Evolutionary conservation across 2,113 vertebrate species (phyloP), one percentile per base, ranked within the genome.

Genomic region (Isichthys henryi): DNA sequence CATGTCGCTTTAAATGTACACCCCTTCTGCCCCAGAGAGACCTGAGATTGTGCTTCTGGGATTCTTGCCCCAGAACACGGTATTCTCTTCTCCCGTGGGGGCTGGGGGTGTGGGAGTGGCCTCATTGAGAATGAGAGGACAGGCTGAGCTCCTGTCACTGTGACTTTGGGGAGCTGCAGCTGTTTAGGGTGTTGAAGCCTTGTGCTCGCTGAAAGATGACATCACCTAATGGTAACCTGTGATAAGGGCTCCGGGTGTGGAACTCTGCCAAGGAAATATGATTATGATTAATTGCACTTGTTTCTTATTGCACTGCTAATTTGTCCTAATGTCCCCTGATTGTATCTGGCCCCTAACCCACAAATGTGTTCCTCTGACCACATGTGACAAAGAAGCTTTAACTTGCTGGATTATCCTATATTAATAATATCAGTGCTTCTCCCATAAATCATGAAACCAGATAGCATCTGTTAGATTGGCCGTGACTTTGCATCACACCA

Each of bases 121-220:
- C 39, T 39, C 13, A 84, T 45, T n/a, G 82, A 48, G 82, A 45
- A 8, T n/a, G 45, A n/a, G 43, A 49, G 15, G 11, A n/a, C n/a
- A 27, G 19, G 48, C 27, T 23, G 58, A 86, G 89, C 82, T 90
- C 82, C 45, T 52, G 56, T 91, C 90, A 84, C 86, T 49, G 50
- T 83, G 31, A 66, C 77, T 74, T 23, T 83, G 21, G 45, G n/a
- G 70, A 13, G 80, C 2, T 45, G 74, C 11, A 86, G 70, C 80
- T 93, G 88, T 93, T 91, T 90, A 85, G 17, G 53, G 46, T 6
- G 53, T 3, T 8, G 74, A 27, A 86, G 80, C n/a, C 35, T 39
- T 0, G 23, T 8, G 5, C 49, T 90, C 86, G 0, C 21, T 3
- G 43, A 45, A 82, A 53, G 88, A n/a, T 48, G 82, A 45, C 89